A percentile compares a stretch with the other conserved stretches of the same genome.
Conservation (phyloP, 2,797 vertebrate genomes). For the Falco rusticolus region DNA sequence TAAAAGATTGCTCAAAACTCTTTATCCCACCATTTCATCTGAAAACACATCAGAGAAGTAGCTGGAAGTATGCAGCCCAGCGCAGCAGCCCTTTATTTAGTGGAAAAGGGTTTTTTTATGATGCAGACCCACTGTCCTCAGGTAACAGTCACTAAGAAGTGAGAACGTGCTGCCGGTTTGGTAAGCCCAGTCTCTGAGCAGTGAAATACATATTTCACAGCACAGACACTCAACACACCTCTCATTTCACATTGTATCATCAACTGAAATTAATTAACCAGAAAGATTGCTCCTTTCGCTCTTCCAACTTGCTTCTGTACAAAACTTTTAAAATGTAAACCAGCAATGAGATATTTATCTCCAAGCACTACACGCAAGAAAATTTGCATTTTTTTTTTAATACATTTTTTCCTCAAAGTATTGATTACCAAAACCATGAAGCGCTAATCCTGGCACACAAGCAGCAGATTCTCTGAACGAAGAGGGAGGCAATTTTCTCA, state of each 20-base stretch:
- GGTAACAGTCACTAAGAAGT: neutral
- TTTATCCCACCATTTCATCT: rapidly evolving
- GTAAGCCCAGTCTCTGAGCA: neutral
- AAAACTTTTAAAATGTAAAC: neutral
- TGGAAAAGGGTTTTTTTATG: neutral
- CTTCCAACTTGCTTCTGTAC: neutral
- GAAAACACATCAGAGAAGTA: neutral
- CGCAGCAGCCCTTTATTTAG: neutral
- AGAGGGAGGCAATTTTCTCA: neutral
- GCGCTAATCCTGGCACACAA: neutral
- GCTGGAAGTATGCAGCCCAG: neutral
- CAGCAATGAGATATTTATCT: neutral
- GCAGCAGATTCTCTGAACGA: neutral
- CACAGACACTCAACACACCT: rapidly evolving
- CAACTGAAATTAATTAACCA: neutral
- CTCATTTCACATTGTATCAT: neutral
- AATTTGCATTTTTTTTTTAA: neutral
- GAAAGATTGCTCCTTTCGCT: neutral
- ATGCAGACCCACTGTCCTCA: neutral
- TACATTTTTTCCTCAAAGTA: neutral
- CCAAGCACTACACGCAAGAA: neutral
- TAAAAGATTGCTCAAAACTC: neutral
- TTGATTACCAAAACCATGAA: rapidly evolving
- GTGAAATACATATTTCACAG: neutral
- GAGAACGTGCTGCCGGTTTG: neutral